These are phyloP conservation scores for Psilanteris sp. DNA, from an alignment of 1,140 invertebrate species.

Conservation along the genomic window DNA sequence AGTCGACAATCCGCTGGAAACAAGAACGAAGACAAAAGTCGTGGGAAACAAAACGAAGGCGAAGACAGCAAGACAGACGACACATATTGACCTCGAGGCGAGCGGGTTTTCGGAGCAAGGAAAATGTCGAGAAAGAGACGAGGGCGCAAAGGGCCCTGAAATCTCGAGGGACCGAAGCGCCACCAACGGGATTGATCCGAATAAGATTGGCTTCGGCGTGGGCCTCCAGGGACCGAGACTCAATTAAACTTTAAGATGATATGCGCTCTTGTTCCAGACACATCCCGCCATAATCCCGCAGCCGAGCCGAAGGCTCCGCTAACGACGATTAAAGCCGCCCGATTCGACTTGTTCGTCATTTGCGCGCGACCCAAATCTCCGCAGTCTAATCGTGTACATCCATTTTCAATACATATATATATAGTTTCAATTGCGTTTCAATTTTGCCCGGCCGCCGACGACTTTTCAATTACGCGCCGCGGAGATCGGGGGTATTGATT, in stretches of 20 bases:
- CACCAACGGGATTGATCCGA: slow-evolving; percentile 66
- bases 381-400: slow-evolving; percentile 18
- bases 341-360: slow-evolving; percentile 45
- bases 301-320: slow-evolving; percentile 37
- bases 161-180: slow-evolving; percentile 62
- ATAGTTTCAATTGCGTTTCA: slow-evolving; percentile 39
- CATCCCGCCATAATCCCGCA: slow-evolving; percentile 55
- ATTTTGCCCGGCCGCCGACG: no score
- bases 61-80: slow-evolving; percentile 41
- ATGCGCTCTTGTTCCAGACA: slow-evolving; percentile 78
- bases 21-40: slow-evolving; percentile 37
- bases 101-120: slow-evolving; percentile 26
- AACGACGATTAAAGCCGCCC: slow-evolving; percentile 42
- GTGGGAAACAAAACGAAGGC: slow-evolving; percentile 41
- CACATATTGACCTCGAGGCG: slow-evolving; percentile 43
- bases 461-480: slow-evolving; percentile 31
- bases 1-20: slow-evolving; percentile 32
- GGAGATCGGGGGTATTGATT: no score
- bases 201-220: slow-evolving; percentile 80
- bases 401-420: no score
- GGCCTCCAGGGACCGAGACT: slow-evolving; percentile 82
- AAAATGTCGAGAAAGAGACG: slow-evolving; percentile 52
- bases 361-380: slow-evolving; percentile 26
- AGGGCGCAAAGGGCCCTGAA: slow-evolving; percentile 59
- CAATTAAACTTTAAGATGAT: slow-evolving; percentile 87